Conservation (phyloP, 2,888 invertebrate genomes). For the Marasmarcha lunaedactyla region DNA sequence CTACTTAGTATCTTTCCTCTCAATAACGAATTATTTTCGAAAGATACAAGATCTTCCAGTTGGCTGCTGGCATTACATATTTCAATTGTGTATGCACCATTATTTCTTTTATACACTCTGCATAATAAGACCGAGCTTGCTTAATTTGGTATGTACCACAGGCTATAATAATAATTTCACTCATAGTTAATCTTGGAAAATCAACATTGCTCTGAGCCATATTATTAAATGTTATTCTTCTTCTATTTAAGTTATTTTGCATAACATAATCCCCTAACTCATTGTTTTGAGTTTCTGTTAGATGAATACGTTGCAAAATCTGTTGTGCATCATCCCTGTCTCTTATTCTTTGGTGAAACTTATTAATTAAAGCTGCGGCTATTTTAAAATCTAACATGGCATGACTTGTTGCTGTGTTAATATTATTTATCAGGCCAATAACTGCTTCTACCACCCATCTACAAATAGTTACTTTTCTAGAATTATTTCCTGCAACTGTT, state of each 20-base stretch:
- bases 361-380: conserved; percentile 7
- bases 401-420: conserved; percentile 4
- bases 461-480: conserved; percentile 3
- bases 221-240: not conserved
- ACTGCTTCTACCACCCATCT: conserved; percentile 5
- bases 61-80: not conserved
- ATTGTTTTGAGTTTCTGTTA: conserved; percentile 1
- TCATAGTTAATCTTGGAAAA: conserved; percentile 3
- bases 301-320: conserved; percentile 2
- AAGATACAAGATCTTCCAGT: not conserved
- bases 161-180: conserved; percentile 3
- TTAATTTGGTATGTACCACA: conserved; percentile 4
- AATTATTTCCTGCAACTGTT: not conserved
- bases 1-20: not conserved
- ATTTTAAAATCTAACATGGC: conserved; percentile 7
- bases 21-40: not conserved
- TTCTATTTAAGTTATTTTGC: no score
- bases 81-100: not conserved
- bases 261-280: no score
- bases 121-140: conserved; percentile 6
- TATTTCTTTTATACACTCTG: conserved; percentile 3
- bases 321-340: conserved; percentile 4
- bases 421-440: not conserved
- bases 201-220: not conserved
- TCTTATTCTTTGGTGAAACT: conserved; percentile 4